Evolutionary conservation across 37 sponge, comb jelly and placozoan genomes (phyloP), one percentile per base, ranked within the genome.

Genomic region (Aphrocallistes beatrix): DNA sequence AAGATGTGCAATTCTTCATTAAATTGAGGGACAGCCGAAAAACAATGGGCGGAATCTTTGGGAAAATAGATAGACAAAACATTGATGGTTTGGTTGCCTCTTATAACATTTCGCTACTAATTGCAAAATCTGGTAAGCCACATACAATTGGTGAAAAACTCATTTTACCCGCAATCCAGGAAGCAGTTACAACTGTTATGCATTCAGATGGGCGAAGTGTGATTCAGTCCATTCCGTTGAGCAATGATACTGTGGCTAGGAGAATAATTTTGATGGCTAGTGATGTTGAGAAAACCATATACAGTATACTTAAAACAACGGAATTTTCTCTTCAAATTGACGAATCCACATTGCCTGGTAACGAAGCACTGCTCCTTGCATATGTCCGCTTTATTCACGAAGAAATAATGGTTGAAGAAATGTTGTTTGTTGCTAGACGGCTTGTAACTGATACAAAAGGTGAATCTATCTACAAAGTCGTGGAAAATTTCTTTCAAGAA

Each of bases 1-100:
- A 60, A 19, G 75, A 60, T 60, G 75, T 60, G 75, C 75, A 60
- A 60, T 60, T 60, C 75, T 60, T 60, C 75, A 60, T 60, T 60
- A 60, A 60, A 19, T 60, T 60, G 75, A 60, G 75, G n/a, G 75
- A 60, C 75, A 60, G 75, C 21, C 75, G 75, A 19, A 60, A 60
- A 60, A 3, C 17, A 60, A 19, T 3, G 75, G 75, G 17, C 17
- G 75, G 21, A 60, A 19, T 19, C 21, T 60, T 60, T 3, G 75
- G 75, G 34, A 60, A 28, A 60, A 60, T 19, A 13, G 75, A 60
- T 60, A 32, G 75, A 60, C 75, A 60, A 60, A 60, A 28, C 17
- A 60, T 60, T 3, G 75, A 60, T 60, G 75, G 75, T 60, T 60
- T 60, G 75, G 8, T 60, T 60, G 25, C 75, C 75, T 60, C 75